These are phyloP conservation scores for Lepus americanus DNA, from an alignment of 2,113 vertebrate species.

Conservation along the genomic window DNA sequence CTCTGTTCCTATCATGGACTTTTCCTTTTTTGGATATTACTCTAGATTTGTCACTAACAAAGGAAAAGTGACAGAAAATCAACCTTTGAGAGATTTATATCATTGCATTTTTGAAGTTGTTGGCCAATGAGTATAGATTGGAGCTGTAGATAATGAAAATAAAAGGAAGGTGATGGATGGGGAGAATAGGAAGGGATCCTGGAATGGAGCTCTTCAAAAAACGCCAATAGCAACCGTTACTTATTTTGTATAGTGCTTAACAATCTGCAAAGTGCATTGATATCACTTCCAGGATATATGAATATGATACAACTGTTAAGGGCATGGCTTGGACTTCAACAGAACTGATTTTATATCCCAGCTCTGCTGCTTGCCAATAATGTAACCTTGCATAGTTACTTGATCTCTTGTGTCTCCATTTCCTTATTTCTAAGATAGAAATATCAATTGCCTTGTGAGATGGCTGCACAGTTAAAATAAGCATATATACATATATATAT, in stretches of 20 bases:
- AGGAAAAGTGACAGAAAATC: background rate
- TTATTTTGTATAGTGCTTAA: slow-evolving; percentile 34
- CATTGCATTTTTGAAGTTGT: slow-evolving; percentile 50
- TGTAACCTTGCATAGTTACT: background rate
- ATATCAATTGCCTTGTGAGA: background rate
- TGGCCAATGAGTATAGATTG: background rate
- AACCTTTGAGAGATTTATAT: slow-evolving; percentile 2
- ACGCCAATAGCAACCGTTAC: background rate
- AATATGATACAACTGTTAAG: background rate
- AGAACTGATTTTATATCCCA: background rate
- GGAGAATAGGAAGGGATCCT: background rate
- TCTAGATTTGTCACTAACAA: slow-evolving; percentile 2
- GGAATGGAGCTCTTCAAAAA: background rate
- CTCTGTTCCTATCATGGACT: background rate
- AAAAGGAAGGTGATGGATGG: background rate
- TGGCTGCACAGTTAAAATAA: background rate
- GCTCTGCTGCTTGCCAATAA: background rate
- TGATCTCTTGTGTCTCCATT: background rate
- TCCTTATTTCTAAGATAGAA: slow-evolving; percentile 45
- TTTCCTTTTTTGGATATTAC: background rate
- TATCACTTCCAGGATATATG: background rate
- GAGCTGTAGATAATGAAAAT: background rate
- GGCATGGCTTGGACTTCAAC: background rate
- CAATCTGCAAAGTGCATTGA: slow-evolving; percentile 1
- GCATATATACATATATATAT: background rate